Base-by-base conservation (phyloP, 2,888 invertebrate genomes). In the Eledone cirrhosa region DNA sequence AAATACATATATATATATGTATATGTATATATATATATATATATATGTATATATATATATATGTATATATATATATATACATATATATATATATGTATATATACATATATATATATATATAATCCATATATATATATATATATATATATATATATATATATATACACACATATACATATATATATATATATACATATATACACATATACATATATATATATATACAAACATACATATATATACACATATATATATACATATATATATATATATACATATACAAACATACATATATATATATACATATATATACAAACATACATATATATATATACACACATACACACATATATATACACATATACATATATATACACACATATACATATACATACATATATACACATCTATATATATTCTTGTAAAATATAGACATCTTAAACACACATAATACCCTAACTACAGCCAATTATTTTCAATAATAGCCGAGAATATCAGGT, bases 151-250 rank as follows among this genome's bases (percentile, higher is more conserved):
- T 63, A 63, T 22, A 63, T 63, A 63, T 8, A 63, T 63, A 63
- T 22, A 13, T 63, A 63, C 27, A 63, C 27, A 63, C 13, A 63
- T 22, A 63, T 63, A 19, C 13, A 63, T 63, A 22, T 63, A 63
- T 63, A 63, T 63, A 63, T 63, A 63, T 63, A 63, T 63, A 63
- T 63, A 63, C 4, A 63, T 63, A 63, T 8, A 63, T 63, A 63
- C 27, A 22, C 27, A 63, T 63, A 63, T 63, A 63, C 27, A 63
- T 22, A 63, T 22, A 63, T 22, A 63, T 22, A 63, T 63, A 63
- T 63, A 63, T 19, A 1, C 13, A 63, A 24, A 22, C 5, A 22
- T 63, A 22, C 5, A 63, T 8, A 63, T 7, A 8, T 19, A 63
- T 22, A 63, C 8, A 22, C 13, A 1, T 22, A 8, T 63, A 13